Conservation (phyloP, 2,888 invertebrate species). For the Spisula solida region DNA sequence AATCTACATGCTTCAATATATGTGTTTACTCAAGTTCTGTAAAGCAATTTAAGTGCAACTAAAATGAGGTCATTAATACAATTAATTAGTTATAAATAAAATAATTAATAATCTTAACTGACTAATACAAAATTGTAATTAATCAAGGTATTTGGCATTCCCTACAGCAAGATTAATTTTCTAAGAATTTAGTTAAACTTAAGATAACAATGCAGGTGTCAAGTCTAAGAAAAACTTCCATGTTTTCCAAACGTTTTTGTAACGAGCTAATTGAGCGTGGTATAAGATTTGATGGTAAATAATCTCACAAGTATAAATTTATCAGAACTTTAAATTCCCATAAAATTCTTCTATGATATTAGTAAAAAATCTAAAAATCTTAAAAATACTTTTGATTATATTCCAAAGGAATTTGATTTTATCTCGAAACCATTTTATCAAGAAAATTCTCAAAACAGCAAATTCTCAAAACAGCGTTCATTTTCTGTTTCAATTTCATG, state of each 20-base stretch:
- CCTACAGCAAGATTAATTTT: no score
- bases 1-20: no score
- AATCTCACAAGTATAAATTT: not conserved
- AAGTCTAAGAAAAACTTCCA: not conserved
- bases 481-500: not conserved
- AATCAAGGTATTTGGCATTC: no score
- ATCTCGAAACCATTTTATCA: constrained; percentile 22
- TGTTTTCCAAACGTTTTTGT: not conserved
- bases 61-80: no score
- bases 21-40: no score
- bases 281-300: not conserved
- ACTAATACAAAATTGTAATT: no score
- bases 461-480: no score
- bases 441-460: not conserved
- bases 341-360: constrained; percentile 7
- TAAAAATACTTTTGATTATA: not conserved
- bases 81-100: no score
- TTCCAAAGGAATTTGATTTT: constrained; percentile 30
- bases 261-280: not conserved
- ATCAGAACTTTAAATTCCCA: constrained; percentile 26
- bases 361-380: not conserved
- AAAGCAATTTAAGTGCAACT: no score
- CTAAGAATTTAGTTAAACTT: no score
- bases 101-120: no score
- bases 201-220: no score